Evolutionary conservation across 2,888 invertebrate species (phyloP), one percentile per base, ranked within the genome.

Genomic region (Crossocerus cetratus): DNA sequence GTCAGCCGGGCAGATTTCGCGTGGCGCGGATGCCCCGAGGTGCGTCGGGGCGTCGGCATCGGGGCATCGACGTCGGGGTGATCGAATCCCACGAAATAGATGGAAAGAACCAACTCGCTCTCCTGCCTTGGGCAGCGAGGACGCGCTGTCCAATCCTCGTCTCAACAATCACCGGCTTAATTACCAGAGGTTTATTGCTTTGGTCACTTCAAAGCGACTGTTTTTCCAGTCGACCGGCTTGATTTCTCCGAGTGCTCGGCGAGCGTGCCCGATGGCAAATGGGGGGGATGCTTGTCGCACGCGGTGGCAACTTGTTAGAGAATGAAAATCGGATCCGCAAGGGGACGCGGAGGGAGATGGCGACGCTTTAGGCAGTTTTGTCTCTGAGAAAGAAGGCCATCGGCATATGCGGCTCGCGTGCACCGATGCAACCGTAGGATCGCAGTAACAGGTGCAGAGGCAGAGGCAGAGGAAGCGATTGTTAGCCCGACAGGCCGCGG

Each of bases 321-420:
- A 16, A 4, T 49, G 14, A n/a, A 49, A 49, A 14, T 44, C 21
- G 13, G 18, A 44, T 43, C 21, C 32, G 16, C 20, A 32, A 45
- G 23, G 11, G 53, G 44, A 22, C 8, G 16, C 65, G 65, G 58
- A 43, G 23, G 23, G 2, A 8, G 3, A 56, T 13, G n/a, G 23
- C 49, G 66, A 53, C 53, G 78, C 84, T 83, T 76, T 66, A 77
- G 78, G 83, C 81, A 62, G 71, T 81, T 78, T 78, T 79, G 80
- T 85, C 80, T 78, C 81, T 76, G 74, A 77, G 76, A 78, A 82
- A 81, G 80, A 82, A 81, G 81, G 77, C 82, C 83, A 78, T 85
- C 81, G 85, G 88, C 88, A 89, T 88, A 88, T 89, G 88, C 82
- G 86, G 87, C 83, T 88, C 85, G 88, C 88, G 88, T 88, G 88